A percentile compares a stretch with the other conserved stretches of the same genome.
phyloP scores from a whole-genome alignment of 2,888 invertebrate species.

The Volucella inanis region DNA sequence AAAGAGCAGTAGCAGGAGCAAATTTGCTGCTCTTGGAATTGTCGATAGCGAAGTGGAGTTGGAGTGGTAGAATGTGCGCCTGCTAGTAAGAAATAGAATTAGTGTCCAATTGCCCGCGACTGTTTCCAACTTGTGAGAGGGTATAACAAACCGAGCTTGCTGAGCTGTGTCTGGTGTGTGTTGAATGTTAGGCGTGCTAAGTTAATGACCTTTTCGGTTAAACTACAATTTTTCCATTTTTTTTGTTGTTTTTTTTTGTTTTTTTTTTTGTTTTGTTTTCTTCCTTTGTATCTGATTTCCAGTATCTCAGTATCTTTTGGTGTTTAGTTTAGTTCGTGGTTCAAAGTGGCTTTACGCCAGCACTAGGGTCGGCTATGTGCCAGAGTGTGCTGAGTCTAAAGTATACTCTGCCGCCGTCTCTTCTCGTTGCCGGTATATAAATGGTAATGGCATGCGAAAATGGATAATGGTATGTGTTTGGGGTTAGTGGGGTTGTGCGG shows the following conservation, averaged over 20 bases:
- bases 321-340: constrained; percentile 25
- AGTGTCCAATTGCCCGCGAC: constrained; percentile 69
- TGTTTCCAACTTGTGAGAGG: constrained; percentile 29
- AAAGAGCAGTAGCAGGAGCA: constrained; percentile 23
- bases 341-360: constrained; percentile 47
- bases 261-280: no score
- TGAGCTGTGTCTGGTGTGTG: background rate
- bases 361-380: constrained; percentile 43
- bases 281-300: constrained; percentile 60
- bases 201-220: constrained; percentile 74
- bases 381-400: no score
- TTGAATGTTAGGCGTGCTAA: constrained; percentile 31
- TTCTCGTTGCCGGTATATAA: constrained; percentile 31
- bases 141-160: background rate
- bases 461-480: constrained; percentile 19
- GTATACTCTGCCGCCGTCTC: background rate
- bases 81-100: constrained; percentile 65
- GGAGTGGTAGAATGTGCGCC: background rate
- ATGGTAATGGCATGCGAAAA: constrained; percentile 52
- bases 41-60: background rate
- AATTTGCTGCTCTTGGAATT: constrained; percentile 42
- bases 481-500: constrained; percentile 40
- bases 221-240: constrained; percentile 47
- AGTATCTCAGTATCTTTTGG: constrained; percentile 11
- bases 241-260: no score